Conservation (phyloP, 2,888 invertebrate genomes). For the Andrena trimmerana region DNA sequence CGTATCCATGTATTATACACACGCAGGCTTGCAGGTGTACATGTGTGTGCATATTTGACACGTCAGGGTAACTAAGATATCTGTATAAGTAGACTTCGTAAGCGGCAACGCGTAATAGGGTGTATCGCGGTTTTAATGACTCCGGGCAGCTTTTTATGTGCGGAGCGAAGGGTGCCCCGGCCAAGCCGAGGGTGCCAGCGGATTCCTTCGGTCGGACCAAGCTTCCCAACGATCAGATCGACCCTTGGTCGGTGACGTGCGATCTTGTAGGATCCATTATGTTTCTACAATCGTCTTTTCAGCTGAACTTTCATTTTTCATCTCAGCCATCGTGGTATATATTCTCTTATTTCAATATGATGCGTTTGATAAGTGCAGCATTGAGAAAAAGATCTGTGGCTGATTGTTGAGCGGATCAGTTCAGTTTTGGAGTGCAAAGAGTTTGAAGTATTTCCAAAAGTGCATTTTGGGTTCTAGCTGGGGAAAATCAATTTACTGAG, state of each 20-base stretch:
- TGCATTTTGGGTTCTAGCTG: too few relatives aligned
- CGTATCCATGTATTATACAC: constrained; percentile 59
- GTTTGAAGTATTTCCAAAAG: too few relatives aligned
- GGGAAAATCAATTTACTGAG: too few relatives aligned
- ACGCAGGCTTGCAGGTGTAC: constrained; percentile 55
- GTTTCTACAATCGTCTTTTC: too few relatives aligned
- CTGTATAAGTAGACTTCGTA: constrained; percentile 55
- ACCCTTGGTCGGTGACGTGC: constrained; percentile 34
- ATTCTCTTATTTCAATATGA: too few relatives aligned
- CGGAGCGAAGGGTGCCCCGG: constrained; percentile 5
- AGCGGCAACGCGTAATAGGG: constrained; percentile 54
- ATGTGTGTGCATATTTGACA: constrained; percentile 59
- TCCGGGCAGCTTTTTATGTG: constrained; percentile 58
- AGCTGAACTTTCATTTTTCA: too few relatives aligned
- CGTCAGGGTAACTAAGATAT: constrained; percentile 70
- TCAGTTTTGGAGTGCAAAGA: too few relatives aligned
- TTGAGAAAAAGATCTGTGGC: too few relatives aligned
- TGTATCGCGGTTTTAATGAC: constrained; percentile 59
- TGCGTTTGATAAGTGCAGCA: too few relatives aligned
- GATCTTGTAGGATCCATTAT: constrained; percentile 31
- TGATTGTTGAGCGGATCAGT: too few relatives aligned
- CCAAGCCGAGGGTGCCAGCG: constrained; percentile 7
- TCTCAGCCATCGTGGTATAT: too few relatives aligned
- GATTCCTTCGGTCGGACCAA: constrained; percentile 58
- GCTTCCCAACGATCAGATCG: constrained; percentile 15